Evolutionary conservation across 1,140 invertebrate species (phyloP), one percentile per base, ranked within the genome.

Genomic region (Araneus ventricosus): DNA sequence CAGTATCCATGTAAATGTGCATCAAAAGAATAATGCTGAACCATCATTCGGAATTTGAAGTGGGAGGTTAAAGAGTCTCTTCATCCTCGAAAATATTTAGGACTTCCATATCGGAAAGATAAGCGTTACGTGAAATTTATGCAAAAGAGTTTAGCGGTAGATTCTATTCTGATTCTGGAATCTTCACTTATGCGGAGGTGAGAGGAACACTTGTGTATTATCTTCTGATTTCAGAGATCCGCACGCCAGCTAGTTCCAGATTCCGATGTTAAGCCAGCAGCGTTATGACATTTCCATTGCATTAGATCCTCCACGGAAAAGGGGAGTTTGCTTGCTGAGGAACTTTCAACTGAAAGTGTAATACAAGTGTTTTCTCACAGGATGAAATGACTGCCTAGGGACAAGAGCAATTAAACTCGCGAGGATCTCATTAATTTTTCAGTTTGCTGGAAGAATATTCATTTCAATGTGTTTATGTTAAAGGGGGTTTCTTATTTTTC

Each of bases 81-180:
- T 52, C 45, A 52, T 52, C 45, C 45, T 79, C 37, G 30, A 37
- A 30, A 79, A 30, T 79, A n/a, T 17, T 63, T 22, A 63, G 59
- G 59, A 63, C 24, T 80, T 80, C 30, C 20, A 80, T 39, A 80
- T 39, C 37, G 75, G 17, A 22, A 80, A 80, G 75, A n/a, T 10
- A 34, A 5, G 30, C 22, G 85, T 37, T 87, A 63, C 63, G 59
- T 87, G 57, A 63, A 34, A 63, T 87, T 87, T 87, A 87, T 87
- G 85, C 85, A 61, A 87, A 87, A 87, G n/a, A 87, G 27, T n/a
- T 87, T 30, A 67, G 59, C 27, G 24, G 14, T 8, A 59, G 63
- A 67, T 87, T 24, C 59, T 37, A 87, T 87, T 87, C 85, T n/a
- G 59, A 87, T 37, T 20, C 85, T 10, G 8, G 8, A 27, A 4